Base-by-base conservation (phyloP, 2,888 invertebrate genomes). In the Cremastinae sp. region DNA sequence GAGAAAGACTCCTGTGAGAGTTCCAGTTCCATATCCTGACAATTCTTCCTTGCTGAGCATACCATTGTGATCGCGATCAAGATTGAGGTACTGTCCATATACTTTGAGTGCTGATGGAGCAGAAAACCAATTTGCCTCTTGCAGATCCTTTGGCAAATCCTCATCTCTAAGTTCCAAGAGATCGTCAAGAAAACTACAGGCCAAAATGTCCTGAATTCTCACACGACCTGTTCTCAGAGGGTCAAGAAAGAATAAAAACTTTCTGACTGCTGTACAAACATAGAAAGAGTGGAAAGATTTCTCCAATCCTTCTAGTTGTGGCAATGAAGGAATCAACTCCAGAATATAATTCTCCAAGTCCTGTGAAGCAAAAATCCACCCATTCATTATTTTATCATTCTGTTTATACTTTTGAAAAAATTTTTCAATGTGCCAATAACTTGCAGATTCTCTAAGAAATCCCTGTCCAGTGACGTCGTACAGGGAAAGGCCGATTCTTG, bases 191-290 rank as follows among this genome's bases (percentile, higher is more conserved):
- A 98, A 96, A 53, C 96, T 96, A 87, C 96, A 97, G 0, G 97
- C 96, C 73, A 99, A 91, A 81, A 98, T 96, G 86, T 98, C 98
- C 66, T 96, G 93, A 82, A 99, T 98, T 83, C 96, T 92, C 56
- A 98, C 96, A 79, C 96, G 92, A 0, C 97, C 97, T 0, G 96
- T 96, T 78, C 96, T 91, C 78, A 97, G 90, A 0, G 97, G 96
- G 88, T 98, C 98, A 10, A 99, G 91, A 88, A 98, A 98, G 91
- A 99, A 99, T 84, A 98, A 93, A 91, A 99, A 98, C 89, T 98
- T 98, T 82, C 98, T 92, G 0, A 97, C 97, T 1, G 97, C 98
- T 0, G 98, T 98, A 88, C 98, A 98, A 16, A 98, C 95, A 88
- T 98, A 99, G 91, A 98, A 98, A 9, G 96, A 96, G 84, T 97